Base-by-base conservation (phyloP, 2,113 vertebrate species). In the Heterocephalus glaber region DNA sequence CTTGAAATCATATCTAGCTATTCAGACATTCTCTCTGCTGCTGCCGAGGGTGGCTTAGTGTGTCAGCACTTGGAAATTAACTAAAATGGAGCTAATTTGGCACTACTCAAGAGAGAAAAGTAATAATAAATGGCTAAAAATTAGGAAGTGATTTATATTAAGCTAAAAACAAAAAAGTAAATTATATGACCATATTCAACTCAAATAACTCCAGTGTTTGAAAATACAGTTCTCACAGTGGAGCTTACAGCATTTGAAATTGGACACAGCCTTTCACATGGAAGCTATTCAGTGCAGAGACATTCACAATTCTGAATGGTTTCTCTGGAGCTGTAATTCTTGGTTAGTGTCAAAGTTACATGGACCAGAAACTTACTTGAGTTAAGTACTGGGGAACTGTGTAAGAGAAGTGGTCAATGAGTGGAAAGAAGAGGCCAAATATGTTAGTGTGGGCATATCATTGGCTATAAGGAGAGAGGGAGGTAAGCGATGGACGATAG, bases 271-370 rank as follows among this genome's bases (percentile, higher is more conserved):
- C 70, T 83, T 70, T 76, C 33, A 33, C 2, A 14, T 33, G 54
- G 72, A 81, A 96, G 28, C 47, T 85, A 63, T 49, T 93, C 26
- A 72, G 66, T 79, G 52, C 20, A 5, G 33, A 93, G 84, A 70
- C 10, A 26, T 1, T 30, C 33, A n/a, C 35, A 30, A 76, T 83
- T 89, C 82, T 26, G 30, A 77, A 6, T 35, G 5, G 12, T 68
- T 89, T 95, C 66, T 94, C 54, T 58, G 19, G 72, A 76, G 28
- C 52, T 88, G 17, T 86, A 6, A 56, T 90, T 88, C 47, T 66
- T 72, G 47, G 41, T 76, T 7, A 9, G 38, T 56, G 12, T 85
- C 54, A 88, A 33, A 87, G 35, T 83, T 65, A 52, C 7, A 16
- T 9, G 60, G 66, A 33, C 80, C 5, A 58, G 41, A 85, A 94